These are phyloP conservation scores for Crypturellus undulatus DNA, from an alignment of 2,113 vertebrate genomes.

Conservation along the genomic window DNA sequence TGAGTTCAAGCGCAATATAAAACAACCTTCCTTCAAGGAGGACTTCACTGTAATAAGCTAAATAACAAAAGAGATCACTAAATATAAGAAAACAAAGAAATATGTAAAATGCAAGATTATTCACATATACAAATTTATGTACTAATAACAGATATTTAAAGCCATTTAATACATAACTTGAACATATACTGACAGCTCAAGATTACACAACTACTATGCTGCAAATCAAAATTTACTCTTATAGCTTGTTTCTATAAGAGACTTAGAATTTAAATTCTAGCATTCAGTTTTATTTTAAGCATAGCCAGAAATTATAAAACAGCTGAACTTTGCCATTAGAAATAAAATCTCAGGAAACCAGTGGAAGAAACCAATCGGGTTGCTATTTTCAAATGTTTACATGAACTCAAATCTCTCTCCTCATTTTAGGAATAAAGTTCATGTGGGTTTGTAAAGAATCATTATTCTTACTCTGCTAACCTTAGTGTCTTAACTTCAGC, in stretches of 20 bases:
- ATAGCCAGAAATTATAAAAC: background rate
- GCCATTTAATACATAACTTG: background rate
- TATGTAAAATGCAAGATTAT: background rate
- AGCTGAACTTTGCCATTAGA: background rate
- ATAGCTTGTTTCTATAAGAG: rapidly evolving
- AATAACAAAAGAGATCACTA: background rate
- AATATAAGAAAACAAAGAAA: background rate
- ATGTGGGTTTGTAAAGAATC: background rate
- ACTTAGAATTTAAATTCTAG: background rate
- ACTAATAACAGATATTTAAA: background rate
- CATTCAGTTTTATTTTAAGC: background rate
- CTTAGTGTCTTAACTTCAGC: background rate
- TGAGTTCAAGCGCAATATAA: background rate
- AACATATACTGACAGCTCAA: background rate
- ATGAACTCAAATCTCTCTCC: background rate
- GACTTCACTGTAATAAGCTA: background rate
- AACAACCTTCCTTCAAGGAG: background rate
- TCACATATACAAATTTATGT: background rate
- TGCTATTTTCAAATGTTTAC: background rate
- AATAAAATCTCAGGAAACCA: background rate
- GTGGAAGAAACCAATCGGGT: background rate
- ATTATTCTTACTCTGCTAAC: background rate
- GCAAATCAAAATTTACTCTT: background rate
- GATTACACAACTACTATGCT: background rate
- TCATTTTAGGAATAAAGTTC: background rate